Conservation (phyloP, 2,888 invertebrate genomes). For the Sinohyriopsis cumingii region DNA sequence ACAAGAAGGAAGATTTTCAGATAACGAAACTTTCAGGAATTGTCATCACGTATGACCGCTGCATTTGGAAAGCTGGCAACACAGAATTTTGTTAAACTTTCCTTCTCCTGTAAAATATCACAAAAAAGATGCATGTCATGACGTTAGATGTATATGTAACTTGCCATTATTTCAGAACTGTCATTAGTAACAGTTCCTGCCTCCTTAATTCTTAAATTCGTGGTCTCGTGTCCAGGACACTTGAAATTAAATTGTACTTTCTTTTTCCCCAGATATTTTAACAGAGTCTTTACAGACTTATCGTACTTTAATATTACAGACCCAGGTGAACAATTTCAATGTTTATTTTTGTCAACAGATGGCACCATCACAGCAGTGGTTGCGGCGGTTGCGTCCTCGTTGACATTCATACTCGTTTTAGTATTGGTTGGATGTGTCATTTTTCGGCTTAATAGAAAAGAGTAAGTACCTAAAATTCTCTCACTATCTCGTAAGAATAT, state of each 20-base stretch:
- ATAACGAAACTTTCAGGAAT: too few relatives aligned
- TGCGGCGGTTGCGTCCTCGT: slow-evolving; percentile 34
- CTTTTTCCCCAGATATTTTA: not conserved
- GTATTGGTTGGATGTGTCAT: slow-evolving; percentile 29
- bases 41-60: too few relatives aligned
- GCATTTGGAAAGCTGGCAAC: too few relatives aligned
- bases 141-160: too few relatives aligned
- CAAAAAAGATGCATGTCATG: too few relatives aligned
- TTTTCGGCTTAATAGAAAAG: slow-evolving; percentile 37
- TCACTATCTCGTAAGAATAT: too few relatives aligned
- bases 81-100: too few relatives aligned
- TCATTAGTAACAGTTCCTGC: too few relatives aligned
- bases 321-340: not conserved
- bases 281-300: too few relatives aligned
- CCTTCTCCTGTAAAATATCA: too few relatives aligned
- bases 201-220: not conserved
- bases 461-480: slow-evolving; percentile 13
- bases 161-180: not conserved
- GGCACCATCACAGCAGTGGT: slow-evolving; percentile 40
- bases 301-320: too few relatives aligned
- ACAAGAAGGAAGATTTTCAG: too few relatives aligned
- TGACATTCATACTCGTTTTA: slow-evolving; percentile 33
- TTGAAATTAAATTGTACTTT: not conserved
- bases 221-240: not conserved
- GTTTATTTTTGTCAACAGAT: slow-evolving; percentile 25